Percentiles rank a stretch among this genome's conserved stretches.
Conservation (phyloP, 2,888 invertebrate genomes). For the Cataglyphis cursor region DNA sequence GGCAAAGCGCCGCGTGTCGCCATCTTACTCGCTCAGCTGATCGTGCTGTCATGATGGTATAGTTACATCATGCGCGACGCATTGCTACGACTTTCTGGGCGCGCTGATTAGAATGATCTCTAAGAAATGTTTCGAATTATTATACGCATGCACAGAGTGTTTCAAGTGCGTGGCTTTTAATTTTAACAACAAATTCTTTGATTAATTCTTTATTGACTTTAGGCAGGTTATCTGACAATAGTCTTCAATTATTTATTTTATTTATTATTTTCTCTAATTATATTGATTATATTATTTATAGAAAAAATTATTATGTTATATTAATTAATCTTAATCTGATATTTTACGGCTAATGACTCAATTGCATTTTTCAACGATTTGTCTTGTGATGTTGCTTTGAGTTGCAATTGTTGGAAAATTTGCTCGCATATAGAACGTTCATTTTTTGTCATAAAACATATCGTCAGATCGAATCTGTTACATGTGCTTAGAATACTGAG, state of each 20-base stretch:
- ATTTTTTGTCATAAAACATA: slow-evolving; percentile 75
- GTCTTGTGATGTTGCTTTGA: not conserved
- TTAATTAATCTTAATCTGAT: slow-evolving; percentile 35
- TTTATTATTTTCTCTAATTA: not conserved
- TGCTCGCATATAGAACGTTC: slow-evolving; percentile 67
- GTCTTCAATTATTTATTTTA: not conserved
- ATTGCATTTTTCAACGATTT: slow-evolving; percentile 17
- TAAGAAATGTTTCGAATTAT: not conserved
- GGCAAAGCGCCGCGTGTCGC: slow-evolving; percentile 1
- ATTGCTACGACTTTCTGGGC: slow-evolving; percentile 4
- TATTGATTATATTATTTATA: not conserved
- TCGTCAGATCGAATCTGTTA: slow-evolving; percentile 79
- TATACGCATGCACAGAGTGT: not conserved
- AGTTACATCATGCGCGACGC: slow-evolving; percentile 1
- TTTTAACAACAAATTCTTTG: not conserved
- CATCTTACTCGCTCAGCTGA: slow-evolving; percentile 13
- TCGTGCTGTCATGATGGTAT: not conserved
- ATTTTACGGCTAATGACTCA: slow-evolving; percentile 44
- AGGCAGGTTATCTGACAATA: not conserved
- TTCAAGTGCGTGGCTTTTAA: not conserved
- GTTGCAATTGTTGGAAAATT: slow-evolving; percentile 59
- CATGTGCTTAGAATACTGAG: slow-evolving; percentile 77
- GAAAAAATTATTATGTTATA: not conserved
- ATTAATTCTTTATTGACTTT: not conserved
- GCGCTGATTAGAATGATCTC: not conserved